Base-by-base conservation (phyloP, 2,888 invertebrate genomes). In the Drosophila melanocephala region DNA sequence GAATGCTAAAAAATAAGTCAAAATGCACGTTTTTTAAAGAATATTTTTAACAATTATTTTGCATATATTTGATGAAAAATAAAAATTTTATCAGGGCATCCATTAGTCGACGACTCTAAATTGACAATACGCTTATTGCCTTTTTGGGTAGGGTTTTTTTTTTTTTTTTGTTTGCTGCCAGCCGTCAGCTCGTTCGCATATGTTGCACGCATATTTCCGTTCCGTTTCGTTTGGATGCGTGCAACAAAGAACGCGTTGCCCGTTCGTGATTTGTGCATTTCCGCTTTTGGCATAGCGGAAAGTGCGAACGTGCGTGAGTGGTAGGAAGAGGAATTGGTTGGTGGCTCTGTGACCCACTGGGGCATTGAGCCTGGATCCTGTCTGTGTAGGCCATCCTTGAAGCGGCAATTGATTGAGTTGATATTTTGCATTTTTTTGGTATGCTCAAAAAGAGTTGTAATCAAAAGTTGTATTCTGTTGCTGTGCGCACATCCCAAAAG, bases 211-310 rank as follows among this genome's bases (percentile, higher is more conserved):
- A 79, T 79, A 85, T 85, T 89, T 89, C 85, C 85, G 87, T 71
- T 87, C 58, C 72, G 77, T 68, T 71, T 66, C 30, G 19, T 52
- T 26, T 47, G 70, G 70, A 42, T 81, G 77, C 79, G 71, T 80
- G 77, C 81, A 65, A 69, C 80, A 81, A 71, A 66, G 67, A 68
- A 32, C 51, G 65, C 68, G 60, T 52, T 62, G 76, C 69, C 62
- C 75, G 56, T 69, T 66, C 74, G 73, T 89, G 85, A 85, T 85
- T 85, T 85, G 87, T 89, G 89, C 79, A 79, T 87, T 89, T 89
- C 85, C 79, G 75, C 71, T 73, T 83, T 74, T 71, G 76, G 56
- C 76, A 71, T 70, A 47, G 73, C 74, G 68, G 55, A 67, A 69
- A 69, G 71, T 63, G 74, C 50, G 58, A 53, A 39, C 55, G 73